Evolutionary conservation across 30 jellyfish, hydroid and myxozoan genomes (phyloP).

Genomic region (Aurelia sp.): DNA sequence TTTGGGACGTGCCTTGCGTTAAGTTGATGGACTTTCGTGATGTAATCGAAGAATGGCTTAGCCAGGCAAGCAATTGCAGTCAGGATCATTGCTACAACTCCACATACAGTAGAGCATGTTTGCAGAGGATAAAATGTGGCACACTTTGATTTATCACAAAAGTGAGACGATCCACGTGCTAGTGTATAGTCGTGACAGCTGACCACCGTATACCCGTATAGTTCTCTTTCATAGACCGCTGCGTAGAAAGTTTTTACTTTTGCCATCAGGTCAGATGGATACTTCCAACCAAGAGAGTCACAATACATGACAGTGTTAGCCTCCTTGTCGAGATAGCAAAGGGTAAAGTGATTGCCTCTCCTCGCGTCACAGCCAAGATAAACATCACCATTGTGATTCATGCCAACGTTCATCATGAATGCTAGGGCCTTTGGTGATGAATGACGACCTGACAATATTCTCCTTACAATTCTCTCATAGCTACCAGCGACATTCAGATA

Average conservation of each 20-base stretch:
- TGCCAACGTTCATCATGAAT: background rate
- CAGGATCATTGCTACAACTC: background rate
- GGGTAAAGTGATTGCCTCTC: background rate
- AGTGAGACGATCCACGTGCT: no score
- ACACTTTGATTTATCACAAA: background rate
- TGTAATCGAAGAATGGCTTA: background rate
- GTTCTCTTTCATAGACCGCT: no score
- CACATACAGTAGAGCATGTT: background rate
- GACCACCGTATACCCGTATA: no score
- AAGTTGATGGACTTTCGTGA: background rate
- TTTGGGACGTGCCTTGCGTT: background rate
- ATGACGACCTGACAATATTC: background rate
- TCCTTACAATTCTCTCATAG: background rate
- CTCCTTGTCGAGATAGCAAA: background rate
- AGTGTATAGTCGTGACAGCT: no score
- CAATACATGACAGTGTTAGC: background rate
- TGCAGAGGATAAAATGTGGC: background rate
- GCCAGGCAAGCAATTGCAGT: constrained; percentile 10
- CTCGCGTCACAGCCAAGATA: background rate
- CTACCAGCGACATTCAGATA: background rate
- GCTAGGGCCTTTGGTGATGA: background rate
- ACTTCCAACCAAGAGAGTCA: background rate
- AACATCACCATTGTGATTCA: background rate
- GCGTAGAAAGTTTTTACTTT: no score
- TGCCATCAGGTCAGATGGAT: background rate